phyloP scores from a whole-genome alignment of 2,797 vertebrate genomes.

The Podarcis siculus region DNA sequence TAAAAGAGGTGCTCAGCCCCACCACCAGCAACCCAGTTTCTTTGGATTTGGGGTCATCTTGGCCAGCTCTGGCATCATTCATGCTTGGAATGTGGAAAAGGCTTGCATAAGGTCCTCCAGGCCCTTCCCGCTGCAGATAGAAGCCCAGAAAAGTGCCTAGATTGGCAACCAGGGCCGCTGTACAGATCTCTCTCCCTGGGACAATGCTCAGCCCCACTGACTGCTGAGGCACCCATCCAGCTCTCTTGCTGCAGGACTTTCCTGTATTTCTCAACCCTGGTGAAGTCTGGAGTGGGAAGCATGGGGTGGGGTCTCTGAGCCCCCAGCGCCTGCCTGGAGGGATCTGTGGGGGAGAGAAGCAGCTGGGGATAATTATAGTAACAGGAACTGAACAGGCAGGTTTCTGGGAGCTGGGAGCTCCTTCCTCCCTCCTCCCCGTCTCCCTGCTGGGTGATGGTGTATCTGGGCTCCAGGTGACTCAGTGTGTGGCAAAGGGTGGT shows the following conservation, averaged over 20 bases:
- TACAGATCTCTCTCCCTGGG: background rate
- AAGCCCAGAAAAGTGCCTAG: background rate
- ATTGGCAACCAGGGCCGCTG: background rate
- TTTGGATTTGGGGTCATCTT: too few relatives aligned
- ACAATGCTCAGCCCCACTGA: background rate
- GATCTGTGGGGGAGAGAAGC: conserved; percentile 10
- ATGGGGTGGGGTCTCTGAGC: background rate
- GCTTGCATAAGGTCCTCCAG: background rate
- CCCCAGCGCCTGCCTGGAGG: background rate
- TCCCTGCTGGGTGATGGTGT: conserved; percentile 46
- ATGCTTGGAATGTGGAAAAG: background rate
- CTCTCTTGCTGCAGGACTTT: background rate
- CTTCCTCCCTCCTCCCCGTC: background rate
- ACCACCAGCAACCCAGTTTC: too few relatives aligned
- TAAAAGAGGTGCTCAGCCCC: too few relatives aligned
- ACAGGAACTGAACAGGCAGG: conserved; percentile 60
- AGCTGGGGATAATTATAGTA: conserved; percentile 47
- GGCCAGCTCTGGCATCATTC: background rate
- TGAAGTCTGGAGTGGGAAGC: background rate
- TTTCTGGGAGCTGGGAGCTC: conserved; percentile 52
- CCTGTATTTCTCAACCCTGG: background rate
- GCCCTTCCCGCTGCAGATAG: background rate
- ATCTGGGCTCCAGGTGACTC: conserved; percentile 50
- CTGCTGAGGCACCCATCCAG: too few relatives aligned
- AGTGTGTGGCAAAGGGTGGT: background rate